phyloP scores from a whole-genome alignment of 2,888 invertebrate species.

The Himalopsyche tibetana region DNA sequence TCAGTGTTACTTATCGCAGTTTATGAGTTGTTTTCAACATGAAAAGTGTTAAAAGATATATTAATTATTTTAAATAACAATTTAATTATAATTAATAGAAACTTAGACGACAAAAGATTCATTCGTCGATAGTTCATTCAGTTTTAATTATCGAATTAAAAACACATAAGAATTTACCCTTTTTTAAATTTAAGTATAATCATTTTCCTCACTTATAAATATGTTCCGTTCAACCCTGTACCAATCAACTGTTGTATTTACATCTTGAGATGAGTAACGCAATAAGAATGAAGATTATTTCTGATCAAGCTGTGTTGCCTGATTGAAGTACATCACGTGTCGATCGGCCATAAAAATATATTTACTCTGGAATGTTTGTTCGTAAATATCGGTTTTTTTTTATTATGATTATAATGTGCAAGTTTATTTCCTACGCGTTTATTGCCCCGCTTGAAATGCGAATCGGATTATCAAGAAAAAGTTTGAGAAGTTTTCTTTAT shows the following conservation, averaged over 20 bases:
- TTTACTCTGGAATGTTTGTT: conserved; percentile 8
- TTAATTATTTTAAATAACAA: too few species aligned
- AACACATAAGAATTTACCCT: too few species aligned
- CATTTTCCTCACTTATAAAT: too few species aligned
- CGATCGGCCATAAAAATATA: not conserved
- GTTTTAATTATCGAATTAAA: too few species aligned
- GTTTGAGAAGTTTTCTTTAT: not conserved
- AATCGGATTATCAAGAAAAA: not conserved
- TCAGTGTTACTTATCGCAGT: too few species aligned
- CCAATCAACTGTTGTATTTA: not conserved
- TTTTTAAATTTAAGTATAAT: too few species aligned
- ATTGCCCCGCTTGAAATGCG: not conserved
- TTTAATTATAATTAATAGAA: too few species aligned
- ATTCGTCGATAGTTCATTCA: too few species aligned
- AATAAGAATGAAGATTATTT: not conserved
- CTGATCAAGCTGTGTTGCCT: conserved; percentile 25
- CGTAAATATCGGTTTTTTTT: conserved; percentile 22
- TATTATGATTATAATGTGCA: conserved; percentile 5
- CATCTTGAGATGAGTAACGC: not conserved
- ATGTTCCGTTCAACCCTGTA: too few species aligned
- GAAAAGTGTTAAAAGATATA: too few species aligned
- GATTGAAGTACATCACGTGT: conserved; percentile 21
- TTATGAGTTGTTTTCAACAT: too few species aligned
- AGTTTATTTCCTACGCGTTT: not conserved
- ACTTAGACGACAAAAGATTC: too few species aligned